phyloP scores from a whole-genome alignment of 1,140 invertebrate genomes.

The Aphaenogaster rudis region DNA sequence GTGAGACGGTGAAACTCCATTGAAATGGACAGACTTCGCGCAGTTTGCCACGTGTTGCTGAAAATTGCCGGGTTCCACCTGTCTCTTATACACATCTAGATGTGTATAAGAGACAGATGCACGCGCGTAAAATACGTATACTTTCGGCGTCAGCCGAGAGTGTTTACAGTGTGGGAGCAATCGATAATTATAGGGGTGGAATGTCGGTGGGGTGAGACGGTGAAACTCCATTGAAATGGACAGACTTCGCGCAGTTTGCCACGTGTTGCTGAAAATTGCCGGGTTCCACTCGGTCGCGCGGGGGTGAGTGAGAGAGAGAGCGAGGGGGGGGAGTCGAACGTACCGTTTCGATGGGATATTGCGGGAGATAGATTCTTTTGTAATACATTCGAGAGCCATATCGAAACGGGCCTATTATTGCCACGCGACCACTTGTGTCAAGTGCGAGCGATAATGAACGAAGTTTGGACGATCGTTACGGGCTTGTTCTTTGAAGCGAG shows the following conservation, averaged over 20 bases:
- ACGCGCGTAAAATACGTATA: no score
- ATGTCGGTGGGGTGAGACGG: conserved; percentile 39
- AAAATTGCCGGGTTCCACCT: conserved; percentile 55
- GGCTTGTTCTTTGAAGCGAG: background rate
- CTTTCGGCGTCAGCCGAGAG: background rate
- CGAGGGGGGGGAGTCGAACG: background rate
- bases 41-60: conserved; percentile 66
- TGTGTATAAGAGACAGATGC: no score
- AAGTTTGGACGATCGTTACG: background rate
- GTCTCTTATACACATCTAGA: no score
- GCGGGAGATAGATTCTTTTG: conserved; percentile 44
- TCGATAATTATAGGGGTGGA: conserved; percentile 37
- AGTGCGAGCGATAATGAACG: conserved; percentile 37
- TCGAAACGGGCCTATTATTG: conserved; percentile 17
- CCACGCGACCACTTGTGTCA: conserved; percentile 42
- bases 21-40: conserved; percentile 3
- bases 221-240: conserved; percentile 18
- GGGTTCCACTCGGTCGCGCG: background rate
- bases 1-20: conserved; percentile 34
- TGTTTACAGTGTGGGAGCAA: background rate
- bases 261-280: conserved; percentile 69
- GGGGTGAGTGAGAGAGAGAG: background rate
- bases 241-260: conserved; percentile 38
- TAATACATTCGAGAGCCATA: conserved; percentile 26
- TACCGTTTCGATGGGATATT: conserved; percentile 4